Base-by-base conservation (phyloP, 2,113 vertebrate species). In the Heloderma charlesbogerti region DNA sequence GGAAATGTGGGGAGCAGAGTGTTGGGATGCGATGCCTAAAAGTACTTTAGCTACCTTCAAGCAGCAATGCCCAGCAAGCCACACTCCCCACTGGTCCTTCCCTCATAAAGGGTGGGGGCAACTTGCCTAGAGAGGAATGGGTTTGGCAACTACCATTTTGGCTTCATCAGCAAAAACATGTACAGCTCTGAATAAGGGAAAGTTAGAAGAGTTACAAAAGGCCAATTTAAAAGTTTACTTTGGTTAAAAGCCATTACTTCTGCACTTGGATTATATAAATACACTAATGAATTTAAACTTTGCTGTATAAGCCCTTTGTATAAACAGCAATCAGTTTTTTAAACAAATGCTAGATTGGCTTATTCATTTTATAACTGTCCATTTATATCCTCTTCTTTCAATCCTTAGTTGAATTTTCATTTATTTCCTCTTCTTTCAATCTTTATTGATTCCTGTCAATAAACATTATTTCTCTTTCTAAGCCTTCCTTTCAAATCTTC, bases 291-390 rank as follows among this genome's bases (percentile, higher is more conserved):
- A 0, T 93, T 34, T 54, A 87, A 71, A 71, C 43, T 86, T 16
- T 18, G 2, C 45, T 48, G n/a, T 54, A 83, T 2, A 91, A 83
- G 87, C 67, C 1, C 2, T 69, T 86, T 91, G 63, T 12, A 48
- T 90, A 93, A 95, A 84, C 85, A 3, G 51, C 9, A 83, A 88
- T 6, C 81, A 40, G 45, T 92, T 92, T 67, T 87, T 37, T 91
- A 45, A 79, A 79, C 57, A 67, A 93, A 92, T 18, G 67, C 34
- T 86, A 94, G 48, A 51, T 51, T 51, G 3, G 48, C 8, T 51
- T 51, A 51, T 51, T 51, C 4, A 51, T 51, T 51, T 51, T 51
- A 51, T 51, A 51, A 51, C 3, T 51, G 48, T 51, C 48, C 48
- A 51, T 51, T 51, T 8, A 51, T 51, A 5, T 51, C 48, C 48